Base-by-base conservation (phyloP, 2,797 vertebrate species). In the Rhabdophis nuchalis region DNA sequence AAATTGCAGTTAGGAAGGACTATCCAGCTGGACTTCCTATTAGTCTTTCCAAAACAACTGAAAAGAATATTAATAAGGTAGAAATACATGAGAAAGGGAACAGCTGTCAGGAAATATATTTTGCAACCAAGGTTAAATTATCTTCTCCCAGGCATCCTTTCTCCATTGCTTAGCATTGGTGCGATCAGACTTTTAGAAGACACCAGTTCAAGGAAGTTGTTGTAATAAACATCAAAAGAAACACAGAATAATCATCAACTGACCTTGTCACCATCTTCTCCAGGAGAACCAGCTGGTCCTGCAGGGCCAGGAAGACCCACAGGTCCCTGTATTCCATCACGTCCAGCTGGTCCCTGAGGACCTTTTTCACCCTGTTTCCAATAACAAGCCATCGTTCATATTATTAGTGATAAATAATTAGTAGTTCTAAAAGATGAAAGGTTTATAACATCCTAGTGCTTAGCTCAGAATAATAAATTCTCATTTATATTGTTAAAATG, bases 231-330 rank as follows among this genome's bases (percentile, higher is more conserved):
- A 29, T 93, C 89, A 58, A 57, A 5, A 72, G 2, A 89, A 50
- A 52, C 36, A 9, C 18, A 91, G 5, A 77, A 54, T 60, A 8
- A 18, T 1, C 0, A 56, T 9, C 58, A 86, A 96, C 97, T 95
- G 77, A 99, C 99, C 98, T 99, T 99, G 97, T 99, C 99, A 92
- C 99, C 99, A 2, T 99, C 99, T 97, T 99, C 99, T 97, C 99
- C 99, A 0, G 99, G 99, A 94, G 99, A 99, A 57, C 99, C 99
- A 54, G 99, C 99, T 14, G 99, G 98, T 91, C 99, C 99, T 18
- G 99, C 98, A 36, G 99, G 99, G 13, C 99, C 99, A 0, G 99
- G 99, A 90, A 99, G 98, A 93, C 99, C 99, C 10, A 99, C 99
- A 12, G 99, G 99, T 94, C 99, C 99, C 96, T 99, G 99, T 56